Evolutionary conservation across 2,797 vertebrate genomes (phyloP), one percentile per base, ranked within the genome.

Genomic region (Lophotriccus pileatus): DNA sequence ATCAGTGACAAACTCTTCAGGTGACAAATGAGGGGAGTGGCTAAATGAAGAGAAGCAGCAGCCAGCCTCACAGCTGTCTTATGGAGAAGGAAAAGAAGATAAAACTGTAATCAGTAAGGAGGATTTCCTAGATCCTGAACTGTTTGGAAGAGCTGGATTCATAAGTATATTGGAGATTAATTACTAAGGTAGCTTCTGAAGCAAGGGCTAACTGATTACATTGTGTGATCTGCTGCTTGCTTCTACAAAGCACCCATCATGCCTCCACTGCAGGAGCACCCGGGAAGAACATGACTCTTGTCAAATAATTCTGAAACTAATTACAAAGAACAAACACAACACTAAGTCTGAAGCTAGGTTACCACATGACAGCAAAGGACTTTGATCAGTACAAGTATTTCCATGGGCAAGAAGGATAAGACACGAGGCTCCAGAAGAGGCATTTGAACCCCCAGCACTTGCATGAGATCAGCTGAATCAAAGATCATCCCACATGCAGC

Each of bases 381-480:
- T 97, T 94, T 92, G 88, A 95, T 74, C 88, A 87, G 27, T 5
- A 22, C 27, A 83, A 94, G 49, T 13, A 83, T 85, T 95, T 93
- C 83, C 67, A 91, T 1, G 3, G 75, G 68, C 36, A 53, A 81
- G 68, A 23, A 74, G 74, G 39, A 27, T 15, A 83, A 90, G 64
- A 69, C 9, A 4, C 0, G 1, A 82, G 47, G 41, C 27, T 95
- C 58, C 62, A 52, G 49, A 78, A 34, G 24, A 91, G 36, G 77
- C 63, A 47, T 14, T 25, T 1, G 5, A 89, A 87, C 5, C 19
- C 4, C 17, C 9, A 18, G 87, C 56, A 83, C 14, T 53, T 41
- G 30, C 19, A 73, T 46, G 16, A 89, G 56, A 27, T 85, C 63
- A 72, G 50, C 55, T 67, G 87, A 85, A 83, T 53, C 86, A 58